Percentiles rank a stretch among this genome's conserved stretches.
These are phyloP conservation scores for Drosophila neutralis DNA, from an alignment of 2,888 invertebrate genomes.

Conservation along the genomic window DNA sequence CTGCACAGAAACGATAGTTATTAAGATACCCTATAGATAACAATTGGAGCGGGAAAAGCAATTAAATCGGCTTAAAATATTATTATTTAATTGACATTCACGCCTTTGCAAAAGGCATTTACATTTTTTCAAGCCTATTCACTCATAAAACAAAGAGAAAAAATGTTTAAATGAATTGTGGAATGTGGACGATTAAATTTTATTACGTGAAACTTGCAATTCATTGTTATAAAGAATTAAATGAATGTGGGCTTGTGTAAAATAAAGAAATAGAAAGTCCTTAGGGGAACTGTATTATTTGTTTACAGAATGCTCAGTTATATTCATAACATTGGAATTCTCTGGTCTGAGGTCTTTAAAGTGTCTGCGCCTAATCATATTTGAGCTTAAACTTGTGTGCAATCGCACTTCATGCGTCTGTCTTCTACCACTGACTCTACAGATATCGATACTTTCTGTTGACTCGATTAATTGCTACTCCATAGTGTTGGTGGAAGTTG, in stretches of 20 bases:
- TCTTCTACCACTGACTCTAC: not conserved
- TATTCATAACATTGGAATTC: not conserved
- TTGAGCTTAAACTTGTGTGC: not conserved
- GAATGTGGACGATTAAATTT: not conserved
- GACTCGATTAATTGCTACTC: not conserved
- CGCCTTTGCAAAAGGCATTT: slow-evolving; percentile 3
- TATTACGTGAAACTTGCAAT: slow-evolving; percentile 1
- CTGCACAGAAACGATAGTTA: slow-evolving; percentile 10
- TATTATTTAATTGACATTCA: slow-evolving; percentile 19
- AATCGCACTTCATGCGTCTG: not conserved
- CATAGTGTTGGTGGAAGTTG: not conserved
- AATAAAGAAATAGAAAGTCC: not conserved
- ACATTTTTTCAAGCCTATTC: not conserved
- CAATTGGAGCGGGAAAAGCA: not conserved
- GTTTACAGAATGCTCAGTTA: not conserved
- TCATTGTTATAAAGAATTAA: not conserved
- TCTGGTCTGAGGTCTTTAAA: not conserved
- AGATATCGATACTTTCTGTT: not conserved
- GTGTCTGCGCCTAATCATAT: not conserved
- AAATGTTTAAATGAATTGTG: not conserved
- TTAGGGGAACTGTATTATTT: not conserved
- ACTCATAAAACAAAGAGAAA: not conserved
- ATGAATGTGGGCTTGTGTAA: not conserved
- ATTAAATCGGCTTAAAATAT: slow-evolving; percentile 11
- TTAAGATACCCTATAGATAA: slow-evolving; percentile 23